Conservation (phyloP, 2,888 invertebrate species). For the Philaethria dido region DNA sequence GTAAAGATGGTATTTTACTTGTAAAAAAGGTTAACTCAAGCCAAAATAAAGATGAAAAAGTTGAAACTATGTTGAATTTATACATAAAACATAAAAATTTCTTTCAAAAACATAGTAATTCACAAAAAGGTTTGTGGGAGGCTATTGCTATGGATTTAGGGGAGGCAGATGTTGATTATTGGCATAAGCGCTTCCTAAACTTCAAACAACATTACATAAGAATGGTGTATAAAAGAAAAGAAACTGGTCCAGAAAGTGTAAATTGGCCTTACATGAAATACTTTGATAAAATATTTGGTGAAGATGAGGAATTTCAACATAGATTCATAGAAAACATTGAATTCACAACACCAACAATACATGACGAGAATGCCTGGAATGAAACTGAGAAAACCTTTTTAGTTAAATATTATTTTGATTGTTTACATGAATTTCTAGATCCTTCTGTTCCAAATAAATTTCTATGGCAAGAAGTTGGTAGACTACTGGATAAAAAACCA, state of each 20-base stretch:
- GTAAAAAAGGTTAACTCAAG: constrained; percentile 54
- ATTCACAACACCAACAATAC: constrained; percentile 25
- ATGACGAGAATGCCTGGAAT: constrained; percentile 56
- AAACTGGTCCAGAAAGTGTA: constrained; percentile 53
- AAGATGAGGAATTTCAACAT: constrained; percentile 63
- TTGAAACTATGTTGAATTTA: constrained; percentile 63
- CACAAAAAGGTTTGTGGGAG: constrained; percentile 68
- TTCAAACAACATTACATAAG: constrained; percentile 73
- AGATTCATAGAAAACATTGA: constrained; percentile 44
- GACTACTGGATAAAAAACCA: constrained; percentile 64
- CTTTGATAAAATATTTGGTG: constrained; percentile 68
- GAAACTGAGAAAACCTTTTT: constrained; percentile 66
- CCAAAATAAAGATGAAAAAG: constrained; percentile 55
- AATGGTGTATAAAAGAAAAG: constrained; percentile 60
- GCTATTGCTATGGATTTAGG: constrained; percentile 69
- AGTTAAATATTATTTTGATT: constrained; percentile 72
- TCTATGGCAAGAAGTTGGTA: constrained; percentile 73
- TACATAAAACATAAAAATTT: constrained; percentile 66
- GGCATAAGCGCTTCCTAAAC: constrained; percentile 73
- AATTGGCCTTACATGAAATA: constrained; percentile 71
- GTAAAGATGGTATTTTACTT: constrained; percentile 52
- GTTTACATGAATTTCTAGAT: constrained; percentile 72
- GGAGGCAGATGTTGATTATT: constrained; percentile 67
- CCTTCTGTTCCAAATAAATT: constrained; percentile 70
- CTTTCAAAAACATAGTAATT: constrained; percentile 55